These are phyloP conservation scores for Campoletis raptor DNA, from an alignment of 2,888 invertebrate genomes.

Conservation along the genomic window DNA sequence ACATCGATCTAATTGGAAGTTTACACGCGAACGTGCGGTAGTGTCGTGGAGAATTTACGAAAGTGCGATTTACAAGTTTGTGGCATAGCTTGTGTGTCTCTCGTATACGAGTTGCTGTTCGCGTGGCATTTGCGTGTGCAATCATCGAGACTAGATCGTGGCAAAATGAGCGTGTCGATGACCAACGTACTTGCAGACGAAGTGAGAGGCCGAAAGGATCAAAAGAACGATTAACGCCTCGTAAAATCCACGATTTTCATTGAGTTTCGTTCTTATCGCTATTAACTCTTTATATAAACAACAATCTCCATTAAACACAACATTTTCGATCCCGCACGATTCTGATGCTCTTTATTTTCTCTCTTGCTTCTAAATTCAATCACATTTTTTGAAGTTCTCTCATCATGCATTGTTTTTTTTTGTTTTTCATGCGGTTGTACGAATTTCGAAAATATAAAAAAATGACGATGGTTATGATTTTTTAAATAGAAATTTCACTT, in stretches of 20 bases:
- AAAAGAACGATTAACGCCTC: not conserved
- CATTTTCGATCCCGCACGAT: not conserved
- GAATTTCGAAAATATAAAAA: no score
- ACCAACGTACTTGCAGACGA: conserved; percentile 10
- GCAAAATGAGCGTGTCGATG: conserved; percentile 34
- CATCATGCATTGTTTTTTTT: no score
- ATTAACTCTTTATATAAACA: not conserved
- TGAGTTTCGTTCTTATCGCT: conserved; percentile 2
- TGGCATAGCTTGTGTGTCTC: conserved; percentile 25
- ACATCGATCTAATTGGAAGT: conserved; percentile 71
- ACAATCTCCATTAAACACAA: not conserved
- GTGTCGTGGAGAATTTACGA: conserved; percentile 59
- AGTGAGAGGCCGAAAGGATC: conserved; percentile 15
- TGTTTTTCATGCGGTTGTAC: no score
- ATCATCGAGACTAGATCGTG: conserved; percentile 22
- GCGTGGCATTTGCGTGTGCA: conserved; percentile 53
- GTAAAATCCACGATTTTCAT: conserved; percentile 20
- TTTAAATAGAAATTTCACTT: no score
- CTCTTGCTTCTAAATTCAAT: not conserved
- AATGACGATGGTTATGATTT: no score
- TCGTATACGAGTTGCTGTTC: conserved; percentile 10
- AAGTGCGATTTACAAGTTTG: conserved; percentile 54
- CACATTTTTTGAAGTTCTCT: no score
- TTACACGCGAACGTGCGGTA: conserved; percentile 61
- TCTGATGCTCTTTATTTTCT: not conserved